Evolutionary conservation across 35 echinoderm and acorn worm species (phyloP), one percentile per base, ranked within the genome.

Genomic region (Eucidaris tribuloides): DNA sequence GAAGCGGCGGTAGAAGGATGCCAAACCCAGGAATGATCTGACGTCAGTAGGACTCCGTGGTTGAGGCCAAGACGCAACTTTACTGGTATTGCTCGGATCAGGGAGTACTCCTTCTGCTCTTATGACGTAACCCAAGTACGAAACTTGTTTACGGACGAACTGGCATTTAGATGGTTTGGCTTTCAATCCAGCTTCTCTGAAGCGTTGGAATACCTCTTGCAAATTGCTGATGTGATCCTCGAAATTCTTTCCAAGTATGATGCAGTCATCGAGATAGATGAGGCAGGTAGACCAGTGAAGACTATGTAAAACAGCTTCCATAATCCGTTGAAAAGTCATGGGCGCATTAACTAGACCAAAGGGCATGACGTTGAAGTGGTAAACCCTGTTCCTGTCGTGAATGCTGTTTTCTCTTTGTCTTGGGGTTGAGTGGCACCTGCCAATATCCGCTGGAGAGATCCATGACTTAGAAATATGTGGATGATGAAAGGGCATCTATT

Each of bases 341-440:
- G 72, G 85, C 17, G 71, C 85, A 45, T 87, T 87, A 13, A 37
- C 25, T 3, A 89, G 39, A 31, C 78, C 68, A 32, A 88, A 66
- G 24, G 79, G 78, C 45, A 89, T 84, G 24, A 81, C 58, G 40
- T 83, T 89, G 27, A 89, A 71, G 41, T 82, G 58, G 63, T 64
- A 81, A 9, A 40, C 28, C 79, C 79, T 28, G 52, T 50, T 41
- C 74, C 74, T 64, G 77, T 88, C 36, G 76, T 86, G 49, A 85
- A 92, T 42, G 89, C 89, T 28, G 89, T 92, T 52, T 92, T 86
- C 18, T 81, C 43, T 80, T 92, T 86, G 22, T 65, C 82, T 15
- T 86, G 4, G 58, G 19, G 61, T 86, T 45, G 52, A 91, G 84
- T 50, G 46, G 43, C 17, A 91, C 76, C 42, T 92, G 89, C 83